Conservation (phyloP, 1,140 invertebrate species). For the Penaeus chinensis region DNA sequence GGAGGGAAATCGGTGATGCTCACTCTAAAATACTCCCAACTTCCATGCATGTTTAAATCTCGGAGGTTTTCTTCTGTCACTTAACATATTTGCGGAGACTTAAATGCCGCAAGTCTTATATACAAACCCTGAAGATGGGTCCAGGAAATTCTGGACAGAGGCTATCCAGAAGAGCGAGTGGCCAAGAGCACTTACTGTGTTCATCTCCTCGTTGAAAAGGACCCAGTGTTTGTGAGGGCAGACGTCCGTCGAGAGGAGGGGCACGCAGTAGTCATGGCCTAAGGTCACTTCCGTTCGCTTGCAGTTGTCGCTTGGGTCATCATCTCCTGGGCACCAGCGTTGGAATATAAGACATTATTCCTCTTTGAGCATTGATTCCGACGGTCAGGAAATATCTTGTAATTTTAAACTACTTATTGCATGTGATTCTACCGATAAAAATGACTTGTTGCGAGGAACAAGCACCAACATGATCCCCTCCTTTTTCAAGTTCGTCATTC, state of each 20-base stretch:
- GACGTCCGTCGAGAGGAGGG: constrained; percentile 42
- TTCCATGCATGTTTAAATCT: not conserved
- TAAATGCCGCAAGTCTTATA: not conserved
- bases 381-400: not conserved
- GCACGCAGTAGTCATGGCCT: constrained; percentile 44
- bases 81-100: not conserved
- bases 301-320: constrained; percentile 51
- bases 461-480: no score
- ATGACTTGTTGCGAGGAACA: no score
- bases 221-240: constrained; percentile 64
- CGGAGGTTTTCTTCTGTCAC: not conserved
- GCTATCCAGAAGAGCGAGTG: not conserved
- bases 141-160: not conserved
- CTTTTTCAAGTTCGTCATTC: no score
- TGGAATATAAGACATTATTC: not conserved
- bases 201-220: constrained; percentile 60
- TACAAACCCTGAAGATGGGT: not conserved
- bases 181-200: constrained; percentile 38
- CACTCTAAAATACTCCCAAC: not conserved
- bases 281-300: constrained; percentile 51
- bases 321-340: constrained; percentile 31
- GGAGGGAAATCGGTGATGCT: not conserved
- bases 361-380: not conserved
- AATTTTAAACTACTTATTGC: not conserved
- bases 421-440: no score